These are phyloP conservation scores for Eustalomyia histrio DNA, from an alignment of 2,888 invertebrate genomes.

Conservation along the genomic window DNA sequence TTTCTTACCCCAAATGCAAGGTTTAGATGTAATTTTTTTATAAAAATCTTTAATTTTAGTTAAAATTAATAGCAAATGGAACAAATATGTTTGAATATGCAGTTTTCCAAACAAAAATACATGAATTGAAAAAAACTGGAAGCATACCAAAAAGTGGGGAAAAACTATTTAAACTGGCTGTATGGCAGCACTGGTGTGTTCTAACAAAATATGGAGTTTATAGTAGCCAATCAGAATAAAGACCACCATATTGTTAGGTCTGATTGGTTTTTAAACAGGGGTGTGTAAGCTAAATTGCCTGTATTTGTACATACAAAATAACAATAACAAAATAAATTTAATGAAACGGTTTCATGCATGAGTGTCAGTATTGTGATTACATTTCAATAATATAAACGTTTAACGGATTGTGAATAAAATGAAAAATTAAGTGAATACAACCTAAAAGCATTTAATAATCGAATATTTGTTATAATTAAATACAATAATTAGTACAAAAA, in stretches of 20 bases:
- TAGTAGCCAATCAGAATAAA: conserved; percentile 44
- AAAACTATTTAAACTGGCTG: too few relatives aligned
- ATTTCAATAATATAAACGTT: conserved; percentile 29
- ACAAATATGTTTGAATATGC: too few relatives aligned
- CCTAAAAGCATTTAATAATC: not conserved
- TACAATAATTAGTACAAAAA: conserved; percentile 1
- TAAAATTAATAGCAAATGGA: too few relatives aligned
- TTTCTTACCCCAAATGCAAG: too few relatives aligned
- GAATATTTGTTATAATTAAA: not conserved
- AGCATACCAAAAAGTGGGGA: too few relatives aligned
- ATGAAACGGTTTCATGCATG: conserved; percentile 41
- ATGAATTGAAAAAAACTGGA: too few relatives aligned
- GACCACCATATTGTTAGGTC: conserved; percentile 6
- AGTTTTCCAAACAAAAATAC: too few relatives aligned
- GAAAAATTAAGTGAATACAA: conserved; percentile 11
- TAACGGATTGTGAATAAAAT: conserved; percentile 25
- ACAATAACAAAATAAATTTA: conserved; percentile 47
- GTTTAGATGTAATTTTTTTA: too few relatives aligned
- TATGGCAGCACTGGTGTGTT: too few relatives aligned
- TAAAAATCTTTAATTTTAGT: too few relatives aligned
- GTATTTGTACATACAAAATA: not conserved
- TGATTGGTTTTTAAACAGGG: conserved; percentile 45
- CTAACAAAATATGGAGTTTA: conserved; percentile 3
- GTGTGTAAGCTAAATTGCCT: conserved; percentile 6
- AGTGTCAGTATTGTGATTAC: conserved; percentile 52